Evolutionary conservation across 2,888 invertebrate species (phyloP).

Genomic region (Nysson spinosus): DNA sequence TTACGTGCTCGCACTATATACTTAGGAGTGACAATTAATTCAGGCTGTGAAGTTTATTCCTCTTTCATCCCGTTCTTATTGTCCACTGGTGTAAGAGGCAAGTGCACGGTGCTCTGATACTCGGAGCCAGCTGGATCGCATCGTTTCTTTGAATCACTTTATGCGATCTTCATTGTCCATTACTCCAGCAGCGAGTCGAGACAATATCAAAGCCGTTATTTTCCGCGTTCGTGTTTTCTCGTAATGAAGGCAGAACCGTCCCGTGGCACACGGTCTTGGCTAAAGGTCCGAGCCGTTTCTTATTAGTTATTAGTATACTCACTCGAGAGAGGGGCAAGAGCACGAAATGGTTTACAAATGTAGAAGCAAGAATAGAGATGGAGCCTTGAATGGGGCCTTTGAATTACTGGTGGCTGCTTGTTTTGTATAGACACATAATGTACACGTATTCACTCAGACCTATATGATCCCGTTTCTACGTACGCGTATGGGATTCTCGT

Average conservation of each 20-base stretch:
- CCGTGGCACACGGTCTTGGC: slow-evolving; percentile 31
- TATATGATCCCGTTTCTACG: slow-evolving; percentile 22
- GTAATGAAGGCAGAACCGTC: slow-evolving; percentile 49
- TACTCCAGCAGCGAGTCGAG: slow-evolving; percentile 44
- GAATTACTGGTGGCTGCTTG: slow-evolving; percentile 70
- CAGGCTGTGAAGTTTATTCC: slow-evolving; percentile 36
- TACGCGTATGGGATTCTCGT: slow-evolving; percentile 34
- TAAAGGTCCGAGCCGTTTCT: slow-evolving; percentile 61
- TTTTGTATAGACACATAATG: slow-evolving; percentile 68
- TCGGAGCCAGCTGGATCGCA: slow-evolving; percentile 26
- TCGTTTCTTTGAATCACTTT: slow-evolving; percentile 42
- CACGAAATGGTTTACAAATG: slow-evolving; percentile 70
- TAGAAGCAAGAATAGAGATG: slow-evolving; percentile 70
- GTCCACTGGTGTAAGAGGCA: slow-evolving; percentile 15
- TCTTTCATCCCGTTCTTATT: slow-evolving; percentile 34
- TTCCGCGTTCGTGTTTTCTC: slow-evolving; percentile 40
- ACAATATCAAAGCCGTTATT: slow-evolving; percentile 54
- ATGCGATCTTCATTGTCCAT: slow-evolving; percentile 54
- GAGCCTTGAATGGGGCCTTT: slow-evolving; percentile 71
- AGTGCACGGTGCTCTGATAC: slow-evolving; percentile 34
- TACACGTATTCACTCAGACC: slow-evolving; percentile 52
- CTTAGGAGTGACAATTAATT: slow-evolving; percentile 35
- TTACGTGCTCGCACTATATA: slow-evolving; percentile 31
- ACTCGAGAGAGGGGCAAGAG: slow-evolving; percentile 56
- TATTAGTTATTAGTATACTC: slow-evolving; percentile 68